Evolutionary conservation across 2,888 invertebrate species (phyloP).

Genomic region (Malachius bipustulatus): DNA sequence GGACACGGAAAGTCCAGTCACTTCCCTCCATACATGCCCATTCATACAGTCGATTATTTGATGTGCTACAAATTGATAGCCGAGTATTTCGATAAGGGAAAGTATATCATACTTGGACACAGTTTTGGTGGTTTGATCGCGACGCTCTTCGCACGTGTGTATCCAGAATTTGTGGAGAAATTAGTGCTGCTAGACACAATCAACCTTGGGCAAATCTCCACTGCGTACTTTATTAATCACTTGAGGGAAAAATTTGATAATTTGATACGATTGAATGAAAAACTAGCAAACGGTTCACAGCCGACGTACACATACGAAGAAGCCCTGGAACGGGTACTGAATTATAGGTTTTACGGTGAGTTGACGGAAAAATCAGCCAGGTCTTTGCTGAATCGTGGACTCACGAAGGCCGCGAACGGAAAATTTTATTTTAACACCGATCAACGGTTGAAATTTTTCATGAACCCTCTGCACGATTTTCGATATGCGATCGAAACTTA

Average conservation of each 20-base stretch:
- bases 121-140: constrained; percentile 42
- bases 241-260: constrained; percentile 33
- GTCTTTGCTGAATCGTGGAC: constrained; percentile 38
- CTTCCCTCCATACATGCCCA: constrained; percentile 33
- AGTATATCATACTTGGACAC: constrained; percentile 31
- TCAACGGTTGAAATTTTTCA: constrained; percentile 36
- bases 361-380: constrained; percentile 39
- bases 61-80: constrained; percentile 27
- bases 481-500: constrained; percentile 30
- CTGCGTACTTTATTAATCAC: constrained; percentile 22
- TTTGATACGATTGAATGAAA: constrained; percentile 29
- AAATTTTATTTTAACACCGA: constrained; percentile 45
- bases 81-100: constrained; percentile 28
- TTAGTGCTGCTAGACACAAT: constrained; percentile 38
- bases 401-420: constrained; percentile 35
- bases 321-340: constrained; percentile 39
- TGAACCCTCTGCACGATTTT: constrained; percentile 31
- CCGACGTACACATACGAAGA: constrained; percentile 38
- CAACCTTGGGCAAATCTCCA: constrained; percentile 23
- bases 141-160: constrained; percentile 31
- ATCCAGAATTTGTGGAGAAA: constrained; percentile 36
- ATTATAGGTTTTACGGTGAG: constrained; percentile 29
- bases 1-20: constrained; percentile 49
- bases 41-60: constrained; percentile 37
- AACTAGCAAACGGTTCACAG: constrained; percentile 19